phyloP scores from a whole-genome alignment of 2,797 vertebrate species.

The Hybognathus amarus region DNA sequence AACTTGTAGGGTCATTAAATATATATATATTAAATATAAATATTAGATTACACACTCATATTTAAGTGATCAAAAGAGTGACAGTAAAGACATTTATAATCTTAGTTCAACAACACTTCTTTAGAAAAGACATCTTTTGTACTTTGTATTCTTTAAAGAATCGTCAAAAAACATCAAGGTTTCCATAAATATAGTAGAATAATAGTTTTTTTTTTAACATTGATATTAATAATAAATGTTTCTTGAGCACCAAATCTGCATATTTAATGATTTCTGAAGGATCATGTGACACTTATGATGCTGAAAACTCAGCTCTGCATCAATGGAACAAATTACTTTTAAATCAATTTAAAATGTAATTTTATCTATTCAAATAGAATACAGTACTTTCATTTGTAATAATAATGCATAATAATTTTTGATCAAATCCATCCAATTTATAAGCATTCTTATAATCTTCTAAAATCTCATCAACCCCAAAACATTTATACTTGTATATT shows the following conservation, averaged over 20 bases:
- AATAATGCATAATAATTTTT: background rate
- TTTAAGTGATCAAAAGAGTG: background rate
- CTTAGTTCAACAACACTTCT: background rate
- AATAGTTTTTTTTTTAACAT: background rate
- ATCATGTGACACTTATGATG: background rate
- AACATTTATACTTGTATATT: background rate
- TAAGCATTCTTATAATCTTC: background rate
- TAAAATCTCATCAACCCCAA: background rate
- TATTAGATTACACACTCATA: background rate
- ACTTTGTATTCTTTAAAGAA: background rate
- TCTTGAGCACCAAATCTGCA: background rate
- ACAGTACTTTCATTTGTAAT: background rate
- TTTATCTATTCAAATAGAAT: background rate
- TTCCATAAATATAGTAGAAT: background rate
- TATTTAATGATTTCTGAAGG: background rate
- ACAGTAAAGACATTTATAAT: background rate
- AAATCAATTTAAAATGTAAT: too few species aligned
- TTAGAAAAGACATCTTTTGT: background rate
- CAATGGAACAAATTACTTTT: background rate
- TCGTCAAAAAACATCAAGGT: background rate
- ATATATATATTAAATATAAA: too few species aligned
- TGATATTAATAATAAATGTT: background rate
- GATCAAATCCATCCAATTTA: background rate
- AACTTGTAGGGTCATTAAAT: too few species aligned
- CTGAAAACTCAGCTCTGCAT: background rate